Conservation (phyloP, 2,113 vertebrate species). For the Echinops telfairi region DNA sequence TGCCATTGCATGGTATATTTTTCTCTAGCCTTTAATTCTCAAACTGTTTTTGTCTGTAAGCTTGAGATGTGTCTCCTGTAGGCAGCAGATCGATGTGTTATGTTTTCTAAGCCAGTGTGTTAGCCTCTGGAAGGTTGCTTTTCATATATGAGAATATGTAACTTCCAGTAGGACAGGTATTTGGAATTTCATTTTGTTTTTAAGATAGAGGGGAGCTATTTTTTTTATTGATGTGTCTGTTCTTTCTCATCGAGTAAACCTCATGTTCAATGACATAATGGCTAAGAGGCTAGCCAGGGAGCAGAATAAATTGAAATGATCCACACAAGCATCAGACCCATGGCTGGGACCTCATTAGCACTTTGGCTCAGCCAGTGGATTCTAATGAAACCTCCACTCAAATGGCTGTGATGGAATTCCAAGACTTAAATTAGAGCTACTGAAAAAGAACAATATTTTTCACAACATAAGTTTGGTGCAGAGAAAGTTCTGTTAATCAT, state of each 20-base stretch:
- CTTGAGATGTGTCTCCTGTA: too few relatives aligned
- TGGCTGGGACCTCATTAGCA: slow-evolving; percentile 60
- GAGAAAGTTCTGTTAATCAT: not conserved
- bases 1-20: too few relatives aligned
- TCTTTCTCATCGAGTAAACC: slow-evolving; percentile 13
- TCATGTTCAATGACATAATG: not conserved
- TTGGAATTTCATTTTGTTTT: slow-evolving; percentile 5
- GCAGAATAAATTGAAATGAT: slow-evolving; percentile 48
- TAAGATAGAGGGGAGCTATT: not conserved
- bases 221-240: slow-evolving; percentile 3
- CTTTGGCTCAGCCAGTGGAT: slow-evolving; percentile 40
- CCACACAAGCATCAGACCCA: slow-evolving; percentile 14
- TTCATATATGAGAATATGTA: slow-evolving; percentile 60
- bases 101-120: too few relatives aligned
- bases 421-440: slow-evolving; percentile 63
- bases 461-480: slow-evolving; percentile 15
- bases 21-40: too few relatives aligned
- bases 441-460: slow-evolving; percentile 58
- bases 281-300: slow-evolving; percentile 41
- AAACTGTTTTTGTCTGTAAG: too few relatives aligned
- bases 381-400: slow-evolving; percentile 62
- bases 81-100: too few relatives aligned
- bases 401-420: slow-evolving; percentile 49
- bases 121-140: not conserved
- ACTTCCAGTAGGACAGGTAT: not conserved